phyloP scores from a whole-genome alignment of 2,888 invertebrate genomes.

The Cerastis leucographa region DNA sequence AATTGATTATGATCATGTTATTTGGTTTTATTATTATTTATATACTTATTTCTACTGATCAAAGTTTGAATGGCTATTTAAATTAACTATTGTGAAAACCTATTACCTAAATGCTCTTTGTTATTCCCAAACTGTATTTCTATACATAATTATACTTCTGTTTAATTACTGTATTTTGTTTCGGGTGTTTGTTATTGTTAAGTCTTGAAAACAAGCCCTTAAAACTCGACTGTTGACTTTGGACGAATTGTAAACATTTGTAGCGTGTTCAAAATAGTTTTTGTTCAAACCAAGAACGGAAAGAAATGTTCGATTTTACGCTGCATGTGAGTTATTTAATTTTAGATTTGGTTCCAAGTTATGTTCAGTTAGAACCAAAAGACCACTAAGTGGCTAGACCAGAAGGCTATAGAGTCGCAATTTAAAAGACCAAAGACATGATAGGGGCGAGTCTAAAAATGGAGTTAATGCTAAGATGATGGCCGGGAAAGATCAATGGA shows the following conservation, averaged over 20 bases:
- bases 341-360: neutral
- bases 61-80: neutral
- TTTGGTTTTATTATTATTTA: no score
- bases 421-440: neutral
- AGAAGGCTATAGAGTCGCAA: neutral
- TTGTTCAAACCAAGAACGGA: conserved; percentile 22
- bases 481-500: no score
- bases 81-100: neutral
- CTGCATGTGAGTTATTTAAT: conserved; percentile 1
- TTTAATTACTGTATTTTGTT: conserved; percentile 45
- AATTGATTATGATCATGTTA: conserved; percentile 2
- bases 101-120: conserved; percentile 18
- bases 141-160: conserved; percentile 25
- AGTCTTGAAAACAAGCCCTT: conserved; percentile 42
- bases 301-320: conserved; percentile 1
- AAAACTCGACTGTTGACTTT: conserved; percentile 41
- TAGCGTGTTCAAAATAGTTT: conserved; percentile 41
- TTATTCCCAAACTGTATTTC: conserved; percentile 8
- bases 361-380: neutral
- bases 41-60: neutral
- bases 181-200: conserved; percentile 45
- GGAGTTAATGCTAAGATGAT: neutral
- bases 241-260: conserved; percentile 49
- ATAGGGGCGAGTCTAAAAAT: neutral
- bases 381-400: neutral